Percentiles rank a stretch among this genome's conserved stretches.
Evolutionary conservation across 2,888 invertebrate genomes (phyloP).

Genomic region (Tetramorium bicarinatum): DNA sequence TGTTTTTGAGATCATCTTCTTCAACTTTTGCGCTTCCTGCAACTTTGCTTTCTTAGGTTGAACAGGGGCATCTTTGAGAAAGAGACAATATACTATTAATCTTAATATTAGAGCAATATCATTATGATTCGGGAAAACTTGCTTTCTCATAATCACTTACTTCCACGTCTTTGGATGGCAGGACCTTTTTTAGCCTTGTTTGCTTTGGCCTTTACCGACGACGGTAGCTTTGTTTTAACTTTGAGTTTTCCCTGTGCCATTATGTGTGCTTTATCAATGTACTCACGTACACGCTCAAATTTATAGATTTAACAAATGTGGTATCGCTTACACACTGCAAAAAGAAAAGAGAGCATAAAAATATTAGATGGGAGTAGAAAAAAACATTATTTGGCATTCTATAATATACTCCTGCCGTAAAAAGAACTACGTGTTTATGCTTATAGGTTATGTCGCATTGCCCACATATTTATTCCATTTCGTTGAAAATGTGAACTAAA

Average conservation of each 20-base stretch:
- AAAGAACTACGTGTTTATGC: neutral
- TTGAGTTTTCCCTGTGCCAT: conserved; percentile 92
- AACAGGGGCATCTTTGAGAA: conserved; percentile 88
- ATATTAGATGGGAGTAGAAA: neutral
- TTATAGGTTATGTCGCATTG: neutral
- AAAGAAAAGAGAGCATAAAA: neutral
- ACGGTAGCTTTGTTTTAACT: conserved; percentile 89
- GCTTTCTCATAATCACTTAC: conserved; percentile 84
- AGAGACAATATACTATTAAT: neutral
- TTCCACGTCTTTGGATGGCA: conserved; percentile 88
- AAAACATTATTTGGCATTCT: neutral
- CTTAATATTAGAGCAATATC: neutral
- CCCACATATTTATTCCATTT: too few species aligned
- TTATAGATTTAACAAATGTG: neutral
- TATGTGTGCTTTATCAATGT: neutral
- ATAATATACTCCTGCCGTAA: too few species aligned
- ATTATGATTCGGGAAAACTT: neutral
- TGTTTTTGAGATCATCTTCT: conserved; percentile 90
- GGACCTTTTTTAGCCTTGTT: conserved; percentile 87
- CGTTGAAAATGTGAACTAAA: too few species aligned
- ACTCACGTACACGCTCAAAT: neutral
- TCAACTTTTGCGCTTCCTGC: conserved; percentile 89
- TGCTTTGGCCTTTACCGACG: conserved; percentile 87
- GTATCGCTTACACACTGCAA: neutral
- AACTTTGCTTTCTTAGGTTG: conserved; percentile 89